Percentiles rank a stretch among this genome's conserved stretches.
Conservation (phyloP, 2,113 vertebrate species). For the Dendropsophus ebraccatus region DNA sequence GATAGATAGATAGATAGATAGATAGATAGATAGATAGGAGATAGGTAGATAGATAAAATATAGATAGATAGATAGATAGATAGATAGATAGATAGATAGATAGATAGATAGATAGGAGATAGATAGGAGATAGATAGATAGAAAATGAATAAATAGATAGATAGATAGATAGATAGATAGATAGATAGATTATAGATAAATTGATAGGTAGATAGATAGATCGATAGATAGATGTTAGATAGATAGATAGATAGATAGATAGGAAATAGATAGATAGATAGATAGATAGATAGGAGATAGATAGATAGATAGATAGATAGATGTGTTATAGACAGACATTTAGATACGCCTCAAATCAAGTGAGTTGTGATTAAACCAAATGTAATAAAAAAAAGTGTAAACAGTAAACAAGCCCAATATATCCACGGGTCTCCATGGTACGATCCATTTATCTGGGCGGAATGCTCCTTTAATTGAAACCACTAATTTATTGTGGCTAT, state of each 20-base stretch:
- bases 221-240: background rate
- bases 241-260: too few relatives aligned
- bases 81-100: constrained; percentile 5
- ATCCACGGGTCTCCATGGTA: constrained; percentile 16
- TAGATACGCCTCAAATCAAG: background rate
- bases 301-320: too few relatives aligned
- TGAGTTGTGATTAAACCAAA: background rate
- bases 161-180: constrained; percentile 50
- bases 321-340: too few relatives aligned
- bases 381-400: background rate
- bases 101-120: background rate
- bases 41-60: background rate
- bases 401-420: constrained; percentile 7
- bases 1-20: background rate
- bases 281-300: too few relatives aligned
- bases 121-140: too few relatives aligned
- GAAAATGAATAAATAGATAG: background rate
- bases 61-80: background rate
- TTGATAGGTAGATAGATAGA: background rate
- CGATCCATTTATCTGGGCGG: background rate
- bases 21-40: too few relatives aligned
- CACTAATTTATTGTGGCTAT: constrained; percentile 32
- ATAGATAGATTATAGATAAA: background rate
- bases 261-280: too few relatives aligned
- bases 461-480: constrained; percentile 37